Evolutionary conservation across 1,140 invertebrate species (phyloP).

Genomic region (Aphelinus certus): DNA sequence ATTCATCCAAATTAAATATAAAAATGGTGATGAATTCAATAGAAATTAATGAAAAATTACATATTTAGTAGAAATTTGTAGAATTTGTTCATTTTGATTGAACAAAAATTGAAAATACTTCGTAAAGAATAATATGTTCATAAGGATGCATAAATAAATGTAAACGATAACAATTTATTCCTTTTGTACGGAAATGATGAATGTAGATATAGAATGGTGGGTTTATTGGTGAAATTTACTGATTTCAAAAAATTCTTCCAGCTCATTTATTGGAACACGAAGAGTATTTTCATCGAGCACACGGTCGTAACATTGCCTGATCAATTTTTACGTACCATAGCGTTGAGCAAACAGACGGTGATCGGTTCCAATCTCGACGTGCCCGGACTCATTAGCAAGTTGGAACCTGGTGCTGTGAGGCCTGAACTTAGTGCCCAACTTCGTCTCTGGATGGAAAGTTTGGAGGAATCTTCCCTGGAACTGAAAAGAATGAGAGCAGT

Average conservation of each 20-base stretch:
- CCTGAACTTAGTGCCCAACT: constrained; percentile 76
- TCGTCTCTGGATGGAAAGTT: constrained; percentile 76
- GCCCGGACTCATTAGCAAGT: constrained; percentile 65
- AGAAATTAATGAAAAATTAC: no score
- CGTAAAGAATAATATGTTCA: no score
- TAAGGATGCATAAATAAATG: no score
- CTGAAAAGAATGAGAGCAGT: constrained; percentile 64
- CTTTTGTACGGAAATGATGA: no score
- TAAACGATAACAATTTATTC: no score
- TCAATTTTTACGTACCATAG: constrained; percentile 79
- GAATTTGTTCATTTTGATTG: no score
- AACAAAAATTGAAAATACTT: no score
- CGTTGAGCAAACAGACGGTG: constrained; percentile 78
- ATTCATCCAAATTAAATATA: no score
- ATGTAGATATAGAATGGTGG: no score
- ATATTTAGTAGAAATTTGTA: no score
- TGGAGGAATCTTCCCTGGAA: constrained; percentile 79
- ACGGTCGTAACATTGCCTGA: constrained; percentile 79
- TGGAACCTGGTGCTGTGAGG: constrained; percentile 64
- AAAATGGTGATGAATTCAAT: no score
- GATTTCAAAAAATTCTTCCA: constrained; percentile 57
- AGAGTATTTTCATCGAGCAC: constrained; percentile 83
- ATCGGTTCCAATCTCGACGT: constrained; percentile 72
- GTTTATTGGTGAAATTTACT: no score
- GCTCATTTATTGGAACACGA: constrained; percentile 85